Base-by-base conservation (phyloP, 2,113 vertebrate genomes). In the Xenopus borealis region DNA sequence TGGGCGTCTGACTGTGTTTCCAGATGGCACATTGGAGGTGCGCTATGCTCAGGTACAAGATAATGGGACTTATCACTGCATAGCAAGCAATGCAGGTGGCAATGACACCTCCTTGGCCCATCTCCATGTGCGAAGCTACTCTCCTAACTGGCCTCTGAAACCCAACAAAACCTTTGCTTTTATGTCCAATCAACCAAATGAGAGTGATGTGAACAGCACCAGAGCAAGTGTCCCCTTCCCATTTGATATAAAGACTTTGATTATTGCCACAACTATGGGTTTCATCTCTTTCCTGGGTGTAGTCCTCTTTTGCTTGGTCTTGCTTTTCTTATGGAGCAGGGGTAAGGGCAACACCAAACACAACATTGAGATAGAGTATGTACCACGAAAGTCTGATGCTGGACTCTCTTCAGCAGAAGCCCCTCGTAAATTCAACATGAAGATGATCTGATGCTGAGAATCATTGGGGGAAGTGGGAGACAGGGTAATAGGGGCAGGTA, bases 351-450 rank as follows among this genome's bases (percentile, higher is more conserved):
- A 97, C 90, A 98, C 96, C 1, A 99, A 99, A 88, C 97, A 98
- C 94, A 99, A 98, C 82, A 98, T 99, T 12, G 96, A 99, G 75
- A 98, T 99, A 0, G 97, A 99, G 84, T 99, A 98, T 0, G 97
- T 98, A 83, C 97, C 97, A 16, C 94, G 97, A 72, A 98, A 98
- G 85, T 98, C 97, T 0, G 97, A 99, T 0, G 96, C 94, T 0
- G 97, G 96, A 82, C 93, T 98, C 86, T 96, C 93, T 86, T 90
- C 93, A 0, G 92, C 93, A 0, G 96, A 99, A 0, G 96, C 96
- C 0, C 97, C 97, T 0, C 96, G 97, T 81, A 98, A 99, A 87
- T 98, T 99, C 86, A 99, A 98, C 85, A 99, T 99, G 97, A 99
- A 98, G 89, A 99, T 99, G 97, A 98, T 99, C 78, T 99, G 89